phyloP scores from a whole-genome alignment of 2,888 invertebrate genomes.

The Clunio marinus region DNA sequence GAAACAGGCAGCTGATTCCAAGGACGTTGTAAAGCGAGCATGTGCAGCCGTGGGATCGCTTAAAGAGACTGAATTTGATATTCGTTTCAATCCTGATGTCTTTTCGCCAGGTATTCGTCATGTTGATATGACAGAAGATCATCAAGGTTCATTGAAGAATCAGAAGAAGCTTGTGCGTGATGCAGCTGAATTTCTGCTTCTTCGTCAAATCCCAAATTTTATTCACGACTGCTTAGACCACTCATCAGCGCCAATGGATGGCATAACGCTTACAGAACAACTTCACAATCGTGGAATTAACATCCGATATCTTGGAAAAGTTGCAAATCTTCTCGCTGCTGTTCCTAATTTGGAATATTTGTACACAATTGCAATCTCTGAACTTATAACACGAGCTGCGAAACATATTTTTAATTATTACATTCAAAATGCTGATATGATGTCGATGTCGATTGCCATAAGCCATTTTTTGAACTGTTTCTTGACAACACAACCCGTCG shows the following conservation, averaged over 20 bases:
- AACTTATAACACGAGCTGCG: constrained; percentile 80
- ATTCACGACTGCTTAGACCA: constrained; percentile 89
- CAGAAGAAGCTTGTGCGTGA: constrained; percentile 90
- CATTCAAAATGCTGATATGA: constrained; percentile 76
- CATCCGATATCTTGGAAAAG: constrained; percentile 91
- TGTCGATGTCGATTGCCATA: constrained; percentile 84
- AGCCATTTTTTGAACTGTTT: constrained; percentile 97
- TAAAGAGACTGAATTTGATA: constrained; percentile 92
- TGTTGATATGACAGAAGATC: constrained; percentile 61
- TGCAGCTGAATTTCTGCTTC: constrained; percentile 90
- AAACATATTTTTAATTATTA: constrained; percentile 90
- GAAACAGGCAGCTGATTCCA: constrained; percentile 70
- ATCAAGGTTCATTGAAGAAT: constrained; percentile 65
- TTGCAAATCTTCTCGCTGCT: constrained; percentile 72
- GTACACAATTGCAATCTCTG: constrained; percentile 84
- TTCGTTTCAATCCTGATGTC: constrained; percentile 97
- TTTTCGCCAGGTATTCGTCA: constrained; percentile 92
- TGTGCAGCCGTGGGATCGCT: constrained; percentile 89
- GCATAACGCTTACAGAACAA: constrained; percentile 84
- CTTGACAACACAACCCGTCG: constrained; percentile 58
- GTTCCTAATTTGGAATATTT: constrained; percentile 80
- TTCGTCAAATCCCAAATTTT: constrained; percentile 91
- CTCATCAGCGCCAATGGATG: constrained; percentile 92
- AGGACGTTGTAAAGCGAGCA: constrained; percentile 83
- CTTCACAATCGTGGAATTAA: constrained; percentile 96